Evolutionary conservation across 2,113 vertebrate genomes (phyloP), one percentile per base, ranked within the genome.

Genomic region (Aix galericulata): DNA sequence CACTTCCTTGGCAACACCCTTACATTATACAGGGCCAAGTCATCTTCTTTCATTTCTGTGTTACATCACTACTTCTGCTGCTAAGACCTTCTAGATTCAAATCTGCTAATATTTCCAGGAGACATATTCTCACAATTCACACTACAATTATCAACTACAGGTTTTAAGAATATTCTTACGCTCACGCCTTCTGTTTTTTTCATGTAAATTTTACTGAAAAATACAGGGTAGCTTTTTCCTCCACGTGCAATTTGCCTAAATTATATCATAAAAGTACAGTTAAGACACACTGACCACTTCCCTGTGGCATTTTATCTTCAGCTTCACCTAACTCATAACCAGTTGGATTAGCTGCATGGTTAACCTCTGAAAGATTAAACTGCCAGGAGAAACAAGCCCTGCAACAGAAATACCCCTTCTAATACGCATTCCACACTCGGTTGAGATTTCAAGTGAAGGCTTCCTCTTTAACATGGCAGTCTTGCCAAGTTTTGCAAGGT

Each of bases 1-100:
- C 76, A 96, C 86, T 82, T 89, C 82, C 92, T 90, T 82, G 90
- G 82, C 90, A 75, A 89, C 66, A 93, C 12, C 62, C 67, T 95
- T 89, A 66, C 60, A 94, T 86, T 92, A 82, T 89, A 83, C 63
- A 42, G 78, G 62, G 86, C 23, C 40, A 63, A 77, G 88, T 32
- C 66, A 95, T 88, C 84, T 84, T 91, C 32, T 72, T 4, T 8
- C 93, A 40, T 76, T 81, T 84, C 64, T 56, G 81, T 7, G 62
- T 77, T 91, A 88, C 9, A 29, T 88, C 91, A 81, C 73, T 66
- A 75, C 46, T 91, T 89, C 53, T 59, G 58, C 36, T 9, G 2
- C 11, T 53, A 34, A 89, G 44, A 74, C 32, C 34, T 53, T 25
- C 52, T 64, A 55, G 44, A 82, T 56, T 76, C 68, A 38, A 75